Conservation (phyloP, 2,113 vertebrate genomes). For the Paracanthobrama guichenoti region DNA sequence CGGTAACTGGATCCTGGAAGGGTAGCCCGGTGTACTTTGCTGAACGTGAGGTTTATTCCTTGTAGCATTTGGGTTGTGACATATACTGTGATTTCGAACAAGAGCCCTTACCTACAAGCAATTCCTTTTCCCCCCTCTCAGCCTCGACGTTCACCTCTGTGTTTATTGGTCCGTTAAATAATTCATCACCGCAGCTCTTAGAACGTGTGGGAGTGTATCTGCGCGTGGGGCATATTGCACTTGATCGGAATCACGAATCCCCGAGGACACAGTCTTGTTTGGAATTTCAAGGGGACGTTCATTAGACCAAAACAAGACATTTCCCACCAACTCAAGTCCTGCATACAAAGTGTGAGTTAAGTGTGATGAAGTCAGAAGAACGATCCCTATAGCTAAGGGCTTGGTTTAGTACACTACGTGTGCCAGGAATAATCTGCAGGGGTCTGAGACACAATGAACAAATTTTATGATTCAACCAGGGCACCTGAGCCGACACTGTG, state of each 20-base stretch:
- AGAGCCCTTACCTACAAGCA: slow-evolving; percentile 62
- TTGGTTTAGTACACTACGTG: slow-evolving; percentile 17
- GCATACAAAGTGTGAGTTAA: slow-evolving; percentile 22
- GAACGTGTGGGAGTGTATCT: slow-evolving; percentile 46
- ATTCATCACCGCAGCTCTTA: slow-evolving; percentile 65
- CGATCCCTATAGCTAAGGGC: background rate
- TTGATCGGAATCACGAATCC: slow-evolving; percentile 21
- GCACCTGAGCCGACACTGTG: background rate
- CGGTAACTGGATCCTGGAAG: slow-evolving; percentile 15
- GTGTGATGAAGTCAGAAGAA: slow-evolving; percentile 20
- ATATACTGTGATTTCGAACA: slow-evolving; percentile 58
- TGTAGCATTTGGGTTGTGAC: slow-evolving; percentile 41
- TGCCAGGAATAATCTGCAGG: slow-evolving; percentile 13
- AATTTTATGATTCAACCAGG: slow-evolving; percentile 30
- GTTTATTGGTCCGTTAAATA: slow-evolving; percentile 72
- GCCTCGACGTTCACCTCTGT: slow-evolving; percentile 52
- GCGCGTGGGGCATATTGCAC: slow-evolving; percentile 26
- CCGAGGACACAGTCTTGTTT: slow-evolving; percentile 18
- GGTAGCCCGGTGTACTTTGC: slow-evolving; percentile 18
- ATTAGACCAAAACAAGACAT: slow-evolving; percentile 35
- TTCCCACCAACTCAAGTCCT: slow-evolving; percentile 18
- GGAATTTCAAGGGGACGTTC: slow-evolving; percentile 40
- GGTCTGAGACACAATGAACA: slow-evolving; percentile 22
- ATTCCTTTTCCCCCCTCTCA: slow-evolving; percentile 45
- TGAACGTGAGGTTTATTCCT: slow-evolving; percentile 23